Percentiles rank a stretch among this genome's conserved stretches.
Conservation (phyloP, 2,113 vertebrate species). For the Embiotoca jacksoni region DNA sequence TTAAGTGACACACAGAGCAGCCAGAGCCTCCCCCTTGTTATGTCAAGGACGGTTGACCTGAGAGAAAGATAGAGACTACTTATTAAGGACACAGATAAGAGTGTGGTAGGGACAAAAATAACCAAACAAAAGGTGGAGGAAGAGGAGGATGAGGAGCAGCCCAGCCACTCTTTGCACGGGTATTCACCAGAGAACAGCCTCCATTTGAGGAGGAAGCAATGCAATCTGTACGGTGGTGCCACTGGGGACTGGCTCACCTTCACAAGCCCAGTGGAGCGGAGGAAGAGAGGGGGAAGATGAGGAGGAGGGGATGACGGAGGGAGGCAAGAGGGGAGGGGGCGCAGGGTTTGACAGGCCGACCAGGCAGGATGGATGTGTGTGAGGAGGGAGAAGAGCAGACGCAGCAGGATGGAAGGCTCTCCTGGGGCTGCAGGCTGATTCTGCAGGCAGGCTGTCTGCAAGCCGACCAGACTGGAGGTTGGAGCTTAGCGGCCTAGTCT, state of each 20-base stretch:
- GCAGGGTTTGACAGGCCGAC: constrained; percentile 66
- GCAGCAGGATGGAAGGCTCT: constrained; percentile 75
- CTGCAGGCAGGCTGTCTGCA: constrained; percentile 63
- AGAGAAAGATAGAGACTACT: constrained; percentile 33
- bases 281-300: constrained; percentile 46
- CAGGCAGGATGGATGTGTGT: constrained; percentile 72
- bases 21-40: background rate
- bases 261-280: constrained; percentile 73
- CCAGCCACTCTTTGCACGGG: constrained; percentile 25
- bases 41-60: constrained; percentile 47
- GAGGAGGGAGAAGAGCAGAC: constrained; percentile 73
- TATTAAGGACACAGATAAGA: constrained; percentile 39
- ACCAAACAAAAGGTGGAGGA: constrained; percentile 10
- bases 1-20: constrained; percentile 21
- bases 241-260: constrained; percentile 80
- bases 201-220: constrained; percentile 69
- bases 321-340: constrained; percentile 11
- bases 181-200: constrained; percentile 57
- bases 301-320: background rate
- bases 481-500: constrained; percentile 42
- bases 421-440: constrained; percentile 67
- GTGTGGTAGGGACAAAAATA: constrained; percentile 28
- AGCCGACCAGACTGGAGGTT: constrained; percentile 55
- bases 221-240: constrained; percentile 77
- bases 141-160: constrained; percentile 4